Base-by-base conservation (phyloP, 1,140 invertebrate genomes). In the Pseudomyrmex pallidus region DNA sequence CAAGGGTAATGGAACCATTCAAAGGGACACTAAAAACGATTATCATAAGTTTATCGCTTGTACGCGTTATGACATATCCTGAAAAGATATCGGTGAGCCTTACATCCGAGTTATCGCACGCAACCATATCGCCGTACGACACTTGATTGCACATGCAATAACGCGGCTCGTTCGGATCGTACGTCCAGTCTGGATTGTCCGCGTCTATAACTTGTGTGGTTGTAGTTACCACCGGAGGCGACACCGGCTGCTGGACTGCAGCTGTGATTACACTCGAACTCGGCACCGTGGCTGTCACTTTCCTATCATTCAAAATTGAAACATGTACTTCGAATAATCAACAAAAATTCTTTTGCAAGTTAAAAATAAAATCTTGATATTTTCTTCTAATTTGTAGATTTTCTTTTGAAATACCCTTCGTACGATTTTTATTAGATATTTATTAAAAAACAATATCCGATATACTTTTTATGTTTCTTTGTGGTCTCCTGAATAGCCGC, bases 1-100 rank as follows among this genome's bases (percentile, higher is more conserved):
- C 99, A 99, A 10, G 97, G 97, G 94, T 99, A 99, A 95, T 99
- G 99, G 95, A 99, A 99, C 99, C 99, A 99, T 94, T 99, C 98
- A 88, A 98, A 98, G 13, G 98, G 98, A 95, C 99, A 99, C 97
- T 98, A 94, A 77, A 96, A 95, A 73, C 84, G 73, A 15, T 46
- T 25, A 1, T 48, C 25, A 78, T 13, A 82, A 46, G 44, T 54
- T 17, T 62, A 61, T 74, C 44, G 9, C 50, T 13, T 52, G 10
- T 52, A 13, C 50, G 50, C 17, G 2, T 8, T 54, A 3, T 46
- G 48, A 68, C 15, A 1, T n/a, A 46, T 3, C 54, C 22, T 22
- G 17, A 57, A 48, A 48, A 35, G 4, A 85, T 25, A n/a, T 25
- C 12, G 13, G 48, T 9, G 13, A 1, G 8, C 95, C 96, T 96